Evolutionary conservation across 37 sponge, comb jelly and placozoan genomes (phyloP).

Genomic region (Beroe ovata): DNA sequence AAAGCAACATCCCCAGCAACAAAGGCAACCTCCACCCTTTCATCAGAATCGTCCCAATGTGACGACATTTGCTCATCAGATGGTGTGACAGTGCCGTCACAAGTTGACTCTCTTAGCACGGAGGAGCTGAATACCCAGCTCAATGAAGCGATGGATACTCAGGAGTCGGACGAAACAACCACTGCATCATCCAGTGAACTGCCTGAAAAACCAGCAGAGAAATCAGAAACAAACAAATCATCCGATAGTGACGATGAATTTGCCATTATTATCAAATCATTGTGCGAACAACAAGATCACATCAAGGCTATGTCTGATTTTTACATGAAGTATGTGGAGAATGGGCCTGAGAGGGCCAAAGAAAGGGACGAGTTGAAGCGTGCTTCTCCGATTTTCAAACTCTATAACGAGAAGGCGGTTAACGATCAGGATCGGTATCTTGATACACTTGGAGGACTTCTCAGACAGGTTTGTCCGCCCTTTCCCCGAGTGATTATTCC

Average conservation of each 20-base stretch:
- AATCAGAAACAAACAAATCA: not conserved
- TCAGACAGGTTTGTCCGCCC: conserved; percentile 33
- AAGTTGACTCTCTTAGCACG: not conserved
- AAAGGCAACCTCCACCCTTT: not conserved
- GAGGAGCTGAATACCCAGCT: not conserved
- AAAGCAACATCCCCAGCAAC: not conserved
- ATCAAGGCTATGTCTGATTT: conserved; percentile 5
- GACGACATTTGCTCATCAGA: no score
- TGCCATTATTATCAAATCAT: not conserved
- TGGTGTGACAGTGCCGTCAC: not conserved
- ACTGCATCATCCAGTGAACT: not conserved
- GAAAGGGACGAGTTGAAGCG: conserved; percentile 1
- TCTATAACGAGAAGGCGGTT: not conserved
- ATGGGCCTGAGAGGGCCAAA: not conserved
- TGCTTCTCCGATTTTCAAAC: conserved; percentile 19
- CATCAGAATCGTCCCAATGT: not conserved
- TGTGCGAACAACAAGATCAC: conserved; percentile 5
- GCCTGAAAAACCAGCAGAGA: not conserved
- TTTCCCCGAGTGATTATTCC: no score
- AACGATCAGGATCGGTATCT: conserved; percentile 45
- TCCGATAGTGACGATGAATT: not conserved
- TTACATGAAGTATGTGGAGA: conserved; percentile 31
- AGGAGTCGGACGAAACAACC: not conserved
- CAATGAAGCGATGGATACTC: not conserved
- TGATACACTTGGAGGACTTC: conserved; percentile 16